Conservation (phyloP, 2,113 vertebrate genomes). For the Cryptotis parvus region DNA sequence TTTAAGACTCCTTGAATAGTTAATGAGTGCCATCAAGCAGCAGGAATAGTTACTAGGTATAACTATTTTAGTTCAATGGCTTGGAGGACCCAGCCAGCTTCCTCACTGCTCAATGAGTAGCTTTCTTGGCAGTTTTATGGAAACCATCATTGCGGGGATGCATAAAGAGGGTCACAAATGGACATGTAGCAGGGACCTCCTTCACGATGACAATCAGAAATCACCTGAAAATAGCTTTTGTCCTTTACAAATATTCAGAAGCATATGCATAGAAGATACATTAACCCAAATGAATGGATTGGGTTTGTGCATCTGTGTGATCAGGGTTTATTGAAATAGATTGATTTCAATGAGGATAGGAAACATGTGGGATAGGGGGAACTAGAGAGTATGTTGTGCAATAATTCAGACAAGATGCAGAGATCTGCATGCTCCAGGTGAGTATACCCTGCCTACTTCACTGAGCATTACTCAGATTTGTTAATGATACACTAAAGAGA, state of each 20-base stretch:
- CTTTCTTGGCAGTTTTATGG: slow-evolving; percentile 60
- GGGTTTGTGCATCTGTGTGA: neutral
- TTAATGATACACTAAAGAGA: too few relatives aligned
- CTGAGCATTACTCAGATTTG: too few relatives aligned
- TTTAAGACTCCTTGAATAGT: slow-evolving; percentile 61
- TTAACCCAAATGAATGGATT: too few relatives aligned
- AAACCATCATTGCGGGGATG: slow-evolving; percentile 5
- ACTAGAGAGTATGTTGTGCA: neutral
- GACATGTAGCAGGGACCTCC: too few relatives aligned
- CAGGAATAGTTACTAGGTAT: slow-evolving; percentile 35
- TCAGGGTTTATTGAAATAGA: neutral
- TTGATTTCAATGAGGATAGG: slow-evolving; percentile 15
- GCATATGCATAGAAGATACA: neutral
- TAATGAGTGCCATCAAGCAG: slow-evolving; percentile 39
- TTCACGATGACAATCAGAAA: neutral
- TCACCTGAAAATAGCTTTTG: neutral
- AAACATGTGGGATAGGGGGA: neutral
- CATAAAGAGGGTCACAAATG: neutral
- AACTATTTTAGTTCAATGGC: slow-evolving; percentile 48
- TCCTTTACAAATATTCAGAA: neutral
- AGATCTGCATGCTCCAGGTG: neutral
- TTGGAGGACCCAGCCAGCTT: neutral
- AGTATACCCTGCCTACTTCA: neutral
- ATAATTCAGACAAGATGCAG: neutral
- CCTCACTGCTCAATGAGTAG: slow-evolving; percentile 41